Percentiles rank a stretch among this genome's conserved stretches.
These are phyloP conservation scores for Papilio dardanus DNA, from an alignment of 1,140 invertebrate species.

Conservation along the genomic window DNA sequence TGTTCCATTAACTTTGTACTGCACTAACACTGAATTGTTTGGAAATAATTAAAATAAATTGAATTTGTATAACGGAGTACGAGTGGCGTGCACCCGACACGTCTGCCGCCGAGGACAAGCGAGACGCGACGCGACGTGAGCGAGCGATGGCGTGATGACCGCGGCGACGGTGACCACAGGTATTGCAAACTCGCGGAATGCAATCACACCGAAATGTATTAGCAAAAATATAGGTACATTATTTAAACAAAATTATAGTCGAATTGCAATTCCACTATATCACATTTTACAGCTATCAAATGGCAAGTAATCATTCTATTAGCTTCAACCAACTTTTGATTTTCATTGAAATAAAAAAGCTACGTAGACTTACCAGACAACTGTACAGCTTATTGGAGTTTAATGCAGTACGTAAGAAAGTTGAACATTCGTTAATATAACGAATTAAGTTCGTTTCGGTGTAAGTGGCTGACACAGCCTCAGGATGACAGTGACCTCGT, in stretches of 20 bases:
- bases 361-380: no score
- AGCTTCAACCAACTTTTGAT: no score
- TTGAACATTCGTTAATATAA: no score
- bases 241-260: no score
- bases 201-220: slow-evolving; percentile 19
- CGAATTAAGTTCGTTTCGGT: neutral
- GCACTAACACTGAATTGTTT: slow-evolving; percentile 44
- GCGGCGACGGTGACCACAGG: slow-evolving; percentile 1
- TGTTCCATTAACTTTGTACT: slow-evolving; percentile 51
- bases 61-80: slow-evolving; percentile 45
- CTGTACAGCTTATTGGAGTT: no score
- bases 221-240: no score
- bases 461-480: neutral
- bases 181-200: slow-evolving; percentile 25
- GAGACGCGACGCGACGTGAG: slow-evolving; percentile 8
- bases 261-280: neutral
- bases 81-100: slow-evolving; percentile 33
- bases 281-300: no score
- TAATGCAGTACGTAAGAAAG: neutral
- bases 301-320: no score
- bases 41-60: slow-evolving; percentile 37
- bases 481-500: slow-evolving; percentile 26
- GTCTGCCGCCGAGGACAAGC: neutral
- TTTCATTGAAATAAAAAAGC: no score
- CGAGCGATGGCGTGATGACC: slow-evolving; percentile 12